Base-by-base conservation (phyloP, 2,797 vertebrate species). In the Rhinogobio ventralis region DNA sequence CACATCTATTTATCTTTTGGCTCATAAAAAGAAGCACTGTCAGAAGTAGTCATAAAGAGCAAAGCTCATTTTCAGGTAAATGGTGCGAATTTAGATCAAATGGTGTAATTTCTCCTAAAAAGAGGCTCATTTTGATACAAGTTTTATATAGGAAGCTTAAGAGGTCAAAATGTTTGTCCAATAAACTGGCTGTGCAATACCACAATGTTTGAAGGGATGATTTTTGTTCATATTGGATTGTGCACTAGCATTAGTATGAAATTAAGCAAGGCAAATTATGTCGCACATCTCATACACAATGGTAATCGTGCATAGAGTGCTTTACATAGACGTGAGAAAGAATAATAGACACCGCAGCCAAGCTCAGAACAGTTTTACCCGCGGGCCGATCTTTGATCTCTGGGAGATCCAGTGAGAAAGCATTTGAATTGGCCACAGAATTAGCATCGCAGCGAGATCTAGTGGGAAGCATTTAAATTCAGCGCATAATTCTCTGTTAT, bases 21-120 rank as follows among this genome's bases (percentile, higher is more conserved):
- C 72, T 55, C 72, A 75, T n/a, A 33, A 55, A 51, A 75, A 75
- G 33, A 75, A 51, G 6, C 72, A 75, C 20, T 23, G 49, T 55
- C 72, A 33, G 20, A 55, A 13, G 0, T 23, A 36, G 49, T 7
- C 6, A 14, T 55, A 23, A 74, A 33, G 17, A 73, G 25, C 15
- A 10, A 30, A 49, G n/a, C 25, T 49, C 45, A 10, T 49, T 19
- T 49, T 49, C 15, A 30, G 25, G 3, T 6, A 10, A 20, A 73
- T 30, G 13, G 13, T 15, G 39, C 2, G 9, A 17, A 72, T 10
- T 28, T 19, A 28, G 7, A 72, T 49, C n/a, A 72, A 46, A 25
- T 28, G 4, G 25, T 49, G 14, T 28, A n/a, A 42, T 39, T 49
- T 28, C n/a, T 28, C 42, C 6, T 42, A 39, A 72, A 49, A 72